These are phyloP conservation scores for Leptinotarsa rubiginosa DNA, from an alignment of 2,888 invertebrate species.

Conservation along the genomic window DNA sequence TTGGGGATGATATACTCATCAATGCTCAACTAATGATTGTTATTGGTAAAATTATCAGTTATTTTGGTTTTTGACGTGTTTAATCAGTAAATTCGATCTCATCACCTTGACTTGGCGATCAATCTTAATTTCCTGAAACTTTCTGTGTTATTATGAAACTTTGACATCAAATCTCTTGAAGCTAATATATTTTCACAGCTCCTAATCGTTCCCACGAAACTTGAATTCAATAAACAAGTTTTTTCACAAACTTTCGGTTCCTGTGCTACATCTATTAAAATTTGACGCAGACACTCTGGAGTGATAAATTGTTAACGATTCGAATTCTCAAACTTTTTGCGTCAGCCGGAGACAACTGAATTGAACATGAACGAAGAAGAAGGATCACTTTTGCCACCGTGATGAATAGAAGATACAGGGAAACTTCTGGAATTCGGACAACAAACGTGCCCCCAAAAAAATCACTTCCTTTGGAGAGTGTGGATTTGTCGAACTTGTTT, in stretches of 20 bases:
- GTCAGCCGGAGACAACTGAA: constrained; percentile 23
- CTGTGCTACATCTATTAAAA: constrained; percentile 27
- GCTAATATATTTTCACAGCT: constrained; percentile 30
- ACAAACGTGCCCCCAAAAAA: not conserved
- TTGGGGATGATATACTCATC: no score
- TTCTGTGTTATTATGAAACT: constrained; percentile 28
- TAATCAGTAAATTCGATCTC: not conserved
- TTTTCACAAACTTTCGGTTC: constrained; percentile 20
- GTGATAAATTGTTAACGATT: constrained; percentile 36
- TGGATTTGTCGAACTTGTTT: not conserved
- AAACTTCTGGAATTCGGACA: constrained; percentile 6
- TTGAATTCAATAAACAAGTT: constrained; percentile 31
- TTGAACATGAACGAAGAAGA: constrained; percentile 13
- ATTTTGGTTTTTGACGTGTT: not conserved
- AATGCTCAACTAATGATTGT: not conserved
- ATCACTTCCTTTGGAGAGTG: not conserved
- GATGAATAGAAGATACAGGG: not conserved
- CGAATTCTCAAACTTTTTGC: constrained; percentile 28
- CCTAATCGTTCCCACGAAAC: constrained; percentile 25
- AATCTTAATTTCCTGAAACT: constrained; percentile 15
- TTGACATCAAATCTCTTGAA: constrained; percentile 10
- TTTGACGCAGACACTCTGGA: constrained; percentile 26
- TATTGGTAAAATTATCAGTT: not conserved
- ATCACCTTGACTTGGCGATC: not conserved
- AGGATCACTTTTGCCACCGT: constrained; percentile 1